These are phyloP conservation scores for Lithophane ornitopus DNA, from an alignment of 2,888 invertebrate species.

Conservation along the genomic window DNA sequence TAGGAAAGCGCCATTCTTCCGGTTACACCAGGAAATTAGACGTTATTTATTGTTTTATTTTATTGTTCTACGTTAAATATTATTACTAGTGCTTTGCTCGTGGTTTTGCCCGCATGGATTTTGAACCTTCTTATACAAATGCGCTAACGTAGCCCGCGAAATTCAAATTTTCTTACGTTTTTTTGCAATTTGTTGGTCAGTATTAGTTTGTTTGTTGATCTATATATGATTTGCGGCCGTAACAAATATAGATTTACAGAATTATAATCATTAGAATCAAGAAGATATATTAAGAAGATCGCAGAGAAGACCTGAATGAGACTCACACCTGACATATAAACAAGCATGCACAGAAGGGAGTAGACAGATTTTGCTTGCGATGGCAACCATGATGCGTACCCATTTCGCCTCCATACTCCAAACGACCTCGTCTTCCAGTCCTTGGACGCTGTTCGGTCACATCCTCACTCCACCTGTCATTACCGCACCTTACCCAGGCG, in stretches of 20 bases:
- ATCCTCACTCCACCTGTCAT: background rate
- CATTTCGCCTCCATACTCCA: too few species aligned
- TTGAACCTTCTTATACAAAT: background rate
- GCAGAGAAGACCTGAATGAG: background rate
- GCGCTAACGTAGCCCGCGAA: too few species aligned
- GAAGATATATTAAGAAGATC: too few species aligned
- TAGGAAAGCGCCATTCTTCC: conserved; percentile 31
- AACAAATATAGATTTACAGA: too few species aligned
- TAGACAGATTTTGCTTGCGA: background rate
- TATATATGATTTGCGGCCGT: too few species aligned
- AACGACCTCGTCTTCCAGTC: background rate
- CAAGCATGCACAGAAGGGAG: background rate
- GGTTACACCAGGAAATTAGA: conserved; percentile 36
- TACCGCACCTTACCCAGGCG: background rate
- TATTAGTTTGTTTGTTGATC: too few species aligned
- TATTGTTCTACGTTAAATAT: conserved; percentile 29
- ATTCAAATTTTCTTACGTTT: too few species aligned
- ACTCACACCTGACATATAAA: background rate
- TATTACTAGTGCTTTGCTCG: background rate
- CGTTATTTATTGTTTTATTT: conserved; percentile 33
- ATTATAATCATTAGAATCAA: too few species aligned
- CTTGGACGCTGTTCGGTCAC: background rate
- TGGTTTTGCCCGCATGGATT: background rate
- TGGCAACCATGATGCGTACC: background rate
- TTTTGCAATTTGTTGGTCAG: too few species aligned